Base-by-base conservation (phyloP, 2,888 invertebrate species). In the Volucella inflata region DNA sequence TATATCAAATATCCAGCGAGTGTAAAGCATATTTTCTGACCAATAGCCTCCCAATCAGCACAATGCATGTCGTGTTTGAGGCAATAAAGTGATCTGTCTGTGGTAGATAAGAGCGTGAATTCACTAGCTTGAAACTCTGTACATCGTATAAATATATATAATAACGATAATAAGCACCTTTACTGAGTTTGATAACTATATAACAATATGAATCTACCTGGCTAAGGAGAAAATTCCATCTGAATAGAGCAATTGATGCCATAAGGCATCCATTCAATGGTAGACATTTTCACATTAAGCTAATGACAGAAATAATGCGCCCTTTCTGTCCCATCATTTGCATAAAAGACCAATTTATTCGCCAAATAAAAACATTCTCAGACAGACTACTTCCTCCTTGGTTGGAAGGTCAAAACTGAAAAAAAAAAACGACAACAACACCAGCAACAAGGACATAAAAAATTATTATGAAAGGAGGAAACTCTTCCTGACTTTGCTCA, bases 271-370 rank as follows among this genome's bases (percentile, higher is more conserved):
- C 36, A 42, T 76, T 44, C 50, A 44, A 30, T 46, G 40, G 60
- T 53, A 44, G 51, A 65, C 59, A 50, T 51, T 68, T 71, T 72
- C 72, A 14, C 72, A 72, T 68, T 78, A 72, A 78, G 64, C 72
- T 74, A 78, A 74, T 74, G 60, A 60, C 65, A 60, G 17, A 46
- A 64, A 75, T 59, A 71, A 75, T 36, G 44, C 48, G 44, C 48
- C 80, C 53, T 75, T 72, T 64, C 21, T 51, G 64, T 76, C 14
- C 60, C 62, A 30, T 71, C 9, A 85, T 85, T 85, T 80, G 76
- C 80, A 85, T 76, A 80, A 85, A 80, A 76, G 71, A 76, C 84
- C 80, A 71, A 80, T 85, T 76, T 42, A 75, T 80, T 59, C 42
- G 51, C 53, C 17, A 74, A 55, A 44, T 30, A 74, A 79, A 9